Evolutionary conservation across 2,113 vertebrate genomes (phyloP), one percentile per base, ranked within the genome.

Genomic region (Cyprinodon tularosa): DNA sequence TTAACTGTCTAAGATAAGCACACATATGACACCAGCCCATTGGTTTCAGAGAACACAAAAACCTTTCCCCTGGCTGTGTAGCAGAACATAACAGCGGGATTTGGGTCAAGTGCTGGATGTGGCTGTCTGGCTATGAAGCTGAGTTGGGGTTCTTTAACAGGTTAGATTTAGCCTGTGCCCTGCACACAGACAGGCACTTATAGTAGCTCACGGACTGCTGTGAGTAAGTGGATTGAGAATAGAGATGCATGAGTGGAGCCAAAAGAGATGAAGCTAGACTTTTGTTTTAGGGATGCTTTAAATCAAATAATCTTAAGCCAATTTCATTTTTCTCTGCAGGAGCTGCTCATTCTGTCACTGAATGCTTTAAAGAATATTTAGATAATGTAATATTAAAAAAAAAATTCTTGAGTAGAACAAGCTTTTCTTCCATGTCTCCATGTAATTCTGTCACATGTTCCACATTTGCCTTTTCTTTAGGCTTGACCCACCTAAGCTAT

Each of bases 81-180:
- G 37, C 64, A 45, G 67, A 14, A 57, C 20, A 29, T 45, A 66
- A 62, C 78, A 67, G 73, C 69, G 74, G 50, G 70, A 92, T 90
- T 82, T 89, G 78, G 90, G 90, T 91, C 83, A 85, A 80, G 78
- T 81, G 81, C 76, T 79, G 78, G 67, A 86, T 77, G 66, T 82
- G 78, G 81, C 71, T 29, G 42, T 57, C 60, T 80, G 80, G 76
- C 74, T 82, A 59, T 71, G 44, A 62, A 81, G 79, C 53, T 71
- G 69, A 80, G 84, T 82, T 86, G 82, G 61, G 48, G 85, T 88
- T 86, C 91, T 92, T 88, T 87, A 90, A 85, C 80, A 86, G 88
- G 87, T 90, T 90, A 82, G 75, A 89, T 89, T 91, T 85, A 70
- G 71, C 74, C 85, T 86, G 77, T 88, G 71, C 17, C 83, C 78